Percentiles rank a stretch among this genome's conserved stretches.
These are phyloP conservation scores for Chrysolina americana DNA, from an alignment of 2,888 invertebrate species.

Conservation along the genomic window DNA sequence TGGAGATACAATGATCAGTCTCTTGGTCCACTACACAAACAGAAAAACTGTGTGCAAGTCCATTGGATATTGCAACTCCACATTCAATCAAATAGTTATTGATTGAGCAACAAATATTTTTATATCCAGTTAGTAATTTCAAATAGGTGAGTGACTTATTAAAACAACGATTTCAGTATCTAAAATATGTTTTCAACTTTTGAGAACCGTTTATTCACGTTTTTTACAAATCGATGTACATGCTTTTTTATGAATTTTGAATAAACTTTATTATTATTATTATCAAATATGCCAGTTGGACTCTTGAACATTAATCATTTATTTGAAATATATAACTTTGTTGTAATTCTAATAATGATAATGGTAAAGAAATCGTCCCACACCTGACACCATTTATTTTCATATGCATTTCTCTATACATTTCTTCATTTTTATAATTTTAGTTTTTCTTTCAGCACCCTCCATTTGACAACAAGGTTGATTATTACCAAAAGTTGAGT, in stretches of 20 bases:
- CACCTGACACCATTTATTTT: background rate
- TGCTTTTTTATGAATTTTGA: too few relatives aligned
- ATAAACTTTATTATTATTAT: too few relatives aligned
- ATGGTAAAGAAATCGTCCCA: background rate
- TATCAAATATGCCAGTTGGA: too few relatives aligned
- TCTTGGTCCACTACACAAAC: conserved; percentile 72
- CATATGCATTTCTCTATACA: background rate
- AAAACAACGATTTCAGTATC: too few relatives aligned
- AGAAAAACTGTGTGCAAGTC: conserved; percentile 47
- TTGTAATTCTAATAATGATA: too few relatives aligned
- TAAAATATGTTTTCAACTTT: too few relatives aligned
- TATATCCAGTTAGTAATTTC: conserved; percentile 24
- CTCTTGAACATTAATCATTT: too few relatives aligned
- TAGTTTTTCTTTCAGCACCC: conserved; percentile 16
- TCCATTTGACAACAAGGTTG: conserved; percentile 18
- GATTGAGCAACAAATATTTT: conserved; percentile 34
- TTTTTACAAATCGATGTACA: too few relatives aligned
- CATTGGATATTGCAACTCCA: conserved; percentile 50
- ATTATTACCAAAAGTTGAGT: conserved; percentile 19
- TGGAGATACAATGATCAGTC: conserved; percentile 80
- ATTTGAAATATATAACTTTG: too few relatives aligned
- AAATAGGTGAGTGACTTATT: conserved; percentile 15
- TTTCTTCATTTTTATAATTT: too few relatives aligned
- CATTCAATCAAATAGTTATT: conserved; percentile 44
- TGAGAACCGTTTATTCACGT: too few relatives aligned